Evolutionary conservation across 1,140 invertebrate species (phyloP), one percentile per base, ranked within the genome.

Genomic region (Homalodisca vitripennis): DNA sequence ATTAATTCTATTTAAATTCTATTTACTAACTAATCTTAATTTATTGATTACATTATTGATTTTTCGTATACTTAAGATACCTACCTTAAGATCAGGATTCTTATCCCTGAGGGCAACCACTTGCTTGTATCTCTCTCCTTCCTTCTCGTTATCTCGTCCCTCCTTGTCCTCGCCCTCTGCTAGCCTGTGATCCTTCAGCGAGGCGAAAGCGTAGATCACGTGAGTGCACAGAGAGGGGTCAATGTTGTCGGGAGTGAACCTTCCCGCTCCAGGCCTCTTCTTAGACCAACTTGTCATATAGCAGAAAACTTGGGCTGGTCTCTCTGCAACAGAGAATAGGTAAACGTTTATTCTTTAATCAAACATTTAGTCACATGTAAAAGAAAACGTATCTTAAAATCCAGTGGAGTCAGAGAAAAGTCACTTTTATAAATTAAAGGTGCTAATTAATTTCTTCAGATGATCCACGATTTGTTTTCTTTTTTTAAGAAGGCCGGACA

Each of bases 201-300:
- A 92, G 0, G 94, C 94, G 78, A 98, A 98, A 1, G 95, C 93
- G 77, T 94, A 98, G 27, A 98, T 90, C 20, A 98, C 82, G 79
- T 98, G 95, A 0, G 94, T 97, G 78, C 96, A 98, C 0, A 97
- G 87, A 24, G 79, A 86, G 0, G 94, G 82, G 77, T 97, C 92
- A 13, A 98, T 88, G 77, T 97, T 89, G 71, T 94, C 91, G 0
- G 95, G 92, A 53, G 85, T 85, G 79, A 97, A 98, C 78, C 90
- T 90, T 6, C 93, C 94, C 26, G 86, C 84, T 48, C 91, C 92
- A 0, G 93, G 90, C 55, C 95, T 84, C 77, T 95, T 97, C 69
- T 92, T 87, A 0, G 95, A 94, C 95, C 95, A 98, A 73, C 92
- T 97, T 1, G 96, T 97, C 78, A 94, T 85, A 77, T 98, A 98